phyloP scores from a whole-genome alignment of 2,888 invertebrate species.

The Gymnocheta viridis region DNA sequence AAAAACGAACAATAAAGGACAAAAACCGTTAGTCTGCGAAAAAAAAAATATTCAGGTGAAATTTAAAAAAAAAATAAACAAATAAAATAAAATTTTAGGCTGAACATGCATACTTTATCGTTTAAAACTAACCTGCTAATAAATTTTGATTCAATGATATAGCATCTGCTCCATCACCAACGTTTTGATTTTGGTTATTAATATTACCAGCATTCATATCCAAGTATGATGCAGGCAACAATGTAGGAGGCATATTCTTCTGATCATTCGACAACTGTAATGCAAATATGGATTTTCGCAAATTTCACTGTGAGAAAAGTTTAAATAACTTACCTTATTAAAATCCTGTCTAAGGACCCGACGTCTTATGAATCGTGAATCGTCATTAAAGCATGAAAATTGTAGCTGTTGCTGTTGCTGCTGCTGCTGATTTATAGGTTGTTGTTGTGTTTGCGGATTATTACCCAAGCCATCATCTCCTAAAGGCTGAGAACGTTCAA shows the following conservation, averaged over 20 bases:
- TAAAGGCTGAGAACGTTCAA: slow-evolving; percentile 83
- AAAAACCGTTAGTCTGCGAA: no score
- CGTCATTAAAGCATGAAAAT: slow-evolving; percentile 73
- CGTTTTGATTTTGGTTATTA: slow-evolving; percentile 64
- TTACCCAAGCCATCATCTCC: slow-evolving; percentile 80
- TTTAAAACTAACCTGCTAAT: slow-evolving; percentile 64
- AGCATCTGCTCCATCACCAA: slow-evolving; percentile 66
- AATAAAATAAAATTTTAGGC: no score
- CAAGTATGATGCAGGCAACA: slow-evolving; percentile 71
- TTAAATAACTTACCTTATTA: slow-evolving; percentile 73
- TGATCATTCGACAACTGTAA: slow-evolving; percentile 73
- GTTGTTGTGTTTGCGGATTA: slow-evolving; percentile 47
- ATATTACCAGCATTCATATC: slow-evolving; percentile 67
- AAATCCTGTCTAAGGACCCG: slow-evolving; percentile 78
- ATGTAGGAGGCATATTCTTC: slow-evolving; percentile 72
- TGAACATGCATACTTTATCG: no score
- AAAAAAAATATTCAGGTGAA: background rate
- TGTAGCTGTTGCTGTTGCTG: slow-evolving; percentile 70
- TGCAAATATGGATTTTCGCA: slow-evolving; percentile 48
- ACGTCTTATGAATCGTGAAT: slow-evolving; percentile 75
- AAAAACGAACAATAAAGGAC: no score
- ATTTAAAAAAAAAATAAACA: background rate
- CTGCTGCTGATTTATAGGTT: slow-evolving; percentile 45
- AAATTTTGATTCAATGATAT: slow-evolving; percentile 64
- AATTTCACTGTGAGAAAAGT: background rate